Base-by-base conservation (phyloP, 2,888 invertebrate genomes). In the Boloria euphrosyne region DNA sequence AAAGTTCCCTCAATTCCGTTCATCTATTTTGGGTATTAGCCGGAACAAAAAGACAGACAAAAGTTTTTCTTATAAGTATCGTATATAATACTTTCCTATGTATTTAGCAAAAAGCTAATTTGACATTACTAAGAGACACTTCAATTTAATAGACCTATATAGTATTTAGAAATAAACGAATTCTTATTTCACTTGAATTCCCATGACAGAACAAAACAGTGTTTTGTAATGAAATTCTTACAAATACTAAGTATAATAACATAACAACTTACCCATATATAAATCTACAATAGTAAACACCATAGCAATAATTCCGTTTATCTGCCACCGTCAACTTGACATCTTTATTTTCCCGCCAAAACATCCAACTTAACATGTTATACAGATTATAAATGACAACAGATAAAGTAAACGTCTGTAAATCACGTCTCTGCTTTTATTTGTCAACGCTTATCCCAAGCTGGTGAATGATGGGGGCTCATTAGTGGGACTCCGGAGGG, bases 371-470 rank as follows among this genome's bases (percentile, higher is more conserved):
- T 51, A 57, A 52, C 57, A 62, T 58, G 52, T 55, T 51, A 53
- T 31, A 59, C 58, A 62, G 62, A 62, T 66, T 58, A 62, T 58
- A 66, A 62, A 66, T 66, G 66, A 47, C 54, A 58, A 59, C 59
- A 59, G 49, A 59, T 58, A 52, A 62, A 66, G 62, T 62, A 67
- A 70, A 61, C 66, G 66, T 43, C 64, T 63, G 85, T 87, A 87
- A 85, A 88, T 87, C 86, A 87, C 86, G 79, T 79, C 79, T 81
- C 77, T 79, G 81, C 82, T 80, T 84, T 78, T 82, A 87, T 89
- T 87, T 88, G 89, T 89, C 89, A 88, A 86, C 87, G 81, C 84
- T 88, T 86, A 86, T 85, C 80, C 86, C 75, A 72, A 73, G 75
- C 73, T 71, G 76, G 70, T 86, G 89, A 89, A 75, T 79, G 86